Percentiles rank a stretch among this genome's conserved stretches.
These are phyloP conservation scores for Pogonognathellus flavescens DNA, from an alignment of 1,140 invertebrate species.

Conservation along the genomic window DNA sequence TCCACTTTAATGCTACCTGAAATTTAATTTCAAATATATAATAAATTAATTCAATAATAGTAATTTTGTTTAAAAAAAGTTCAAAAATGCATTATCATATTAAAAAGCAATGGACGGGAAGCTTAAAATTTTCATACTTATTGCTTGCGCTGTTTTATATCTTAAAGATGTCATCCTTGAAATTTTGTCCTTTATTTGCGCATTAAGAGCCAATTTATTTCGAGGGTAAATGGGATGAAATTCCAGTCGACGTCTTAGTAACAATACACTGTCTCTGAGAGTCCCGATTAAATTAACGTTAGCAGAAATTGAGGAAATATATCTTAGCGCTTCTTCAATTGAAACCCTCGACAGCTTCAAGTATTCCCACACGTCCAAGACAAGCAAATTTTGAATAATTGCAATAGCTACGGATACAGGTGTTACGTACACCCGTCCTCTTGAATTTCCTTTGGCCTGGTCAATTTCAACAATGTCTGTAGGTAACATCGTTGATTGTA, in stretches of 20 bases:
- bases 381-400: too few species aligned
- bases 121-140: not conserved
- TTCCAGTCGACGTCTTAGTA: not conserved
- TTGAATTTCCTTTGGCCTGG: too few species aligned
- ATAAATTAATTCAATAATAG: too few species aligned
- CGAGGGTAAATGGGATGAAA: too few species aligned
- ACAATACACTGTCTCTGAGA: not conserved
- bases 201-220: not conserved
- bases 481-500: too few species aligned
- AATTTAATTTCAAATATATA: not conserved
- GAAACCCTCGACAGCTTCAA: not conserved
- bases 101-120: not conserved
- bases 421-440: too few species aligned
- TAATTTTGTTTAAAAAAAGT: too few species aligned
- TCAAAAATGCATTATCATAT: not conserved
- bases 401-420: too few species aligned
- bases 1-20: not conserved
- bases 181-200: not conserved
- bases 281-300: not conserved
- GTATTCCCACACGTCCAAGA: not conserved
- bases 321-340: not conserved
- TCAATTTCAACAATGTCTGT: too few species aligned
- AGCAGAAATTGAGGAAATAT: not conserved
- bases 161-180: not conserved
- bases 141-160: not conserved